A percentile compares a stretch with the other conserved stretches of the same genome.
phyloP scores from a whole-genome alignment of 2,888 invertebrate genomes.

The Galeopsomyia nigrocyanea region DNA sequence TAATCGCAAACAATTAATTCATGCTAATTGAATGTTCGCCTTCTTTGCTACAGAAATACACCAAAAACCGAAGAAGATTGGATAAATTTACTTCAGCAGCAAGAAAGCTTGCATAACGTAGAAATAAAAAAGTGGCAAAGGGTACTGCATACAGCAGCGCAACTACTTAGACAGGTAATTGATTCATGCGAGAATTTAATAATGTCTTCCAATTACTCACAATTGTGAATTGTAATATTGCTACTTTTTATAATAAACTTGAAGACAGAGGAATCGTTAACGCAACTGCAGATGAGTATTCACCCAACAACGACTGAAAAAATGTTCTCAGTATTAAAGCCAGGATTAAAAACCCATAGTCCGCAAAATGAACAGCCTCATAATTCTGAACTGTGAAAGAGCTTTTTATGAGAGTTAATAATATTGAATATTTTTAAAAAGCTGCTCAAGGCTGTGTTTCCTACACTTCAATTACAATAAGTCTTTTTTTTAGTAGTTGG shows the following conservation, averaged over 20 bases:
- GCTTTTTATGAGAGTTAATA: constrained; percentile 23
- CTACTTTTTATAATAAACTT: constrained; percentile 56
- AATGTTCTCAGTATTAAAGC: constrained; percentile 70
- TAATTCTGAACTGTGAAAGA: constrained; percentile 53
- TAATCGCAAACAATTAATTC: constrained; percentile 1
- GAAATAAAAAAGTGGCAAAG: constrained; percentile 88
- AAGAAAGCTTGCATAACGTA: constrained; percentile 83
- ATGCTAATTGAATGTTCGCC: constrained; percentile 1
- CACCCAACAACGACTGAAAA: constrained; percentile 72
- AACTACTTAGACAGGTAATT: constrained; percentile 80
- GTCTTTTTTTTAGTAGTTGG: constrained; percentile 8
- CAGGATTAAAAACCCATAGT: constrained; percentile 60
- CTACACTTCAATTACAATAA: constrained; percentile 38
- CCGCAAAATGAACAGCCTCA: constrained; percentile 55
- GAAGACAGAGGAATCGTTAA: constrained; percentile 84
- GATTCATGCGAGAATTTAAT: constrained; percentile 27
- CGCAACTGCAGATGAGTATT: constrained; percentile 78
- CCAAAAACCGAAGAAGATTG: constrained; percentile 86
- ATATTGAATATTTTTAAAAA: constrained; percentile 38
- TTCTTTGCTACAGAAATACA: constrained; percentile 71
- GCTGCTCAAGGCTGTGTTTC: constrained; percentile 44
- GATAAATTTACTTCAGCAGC: constrained; percentile 83
- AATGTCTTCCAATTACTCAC: background rate
- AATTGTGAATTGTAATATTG: constrained; percentile 39
- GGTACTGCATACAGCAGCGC: constrained; percentile 79